Base-by-base conservation (phyloP, 2,888 invertebrate species). In the Lordiphosa andalusiaca region DNA sequence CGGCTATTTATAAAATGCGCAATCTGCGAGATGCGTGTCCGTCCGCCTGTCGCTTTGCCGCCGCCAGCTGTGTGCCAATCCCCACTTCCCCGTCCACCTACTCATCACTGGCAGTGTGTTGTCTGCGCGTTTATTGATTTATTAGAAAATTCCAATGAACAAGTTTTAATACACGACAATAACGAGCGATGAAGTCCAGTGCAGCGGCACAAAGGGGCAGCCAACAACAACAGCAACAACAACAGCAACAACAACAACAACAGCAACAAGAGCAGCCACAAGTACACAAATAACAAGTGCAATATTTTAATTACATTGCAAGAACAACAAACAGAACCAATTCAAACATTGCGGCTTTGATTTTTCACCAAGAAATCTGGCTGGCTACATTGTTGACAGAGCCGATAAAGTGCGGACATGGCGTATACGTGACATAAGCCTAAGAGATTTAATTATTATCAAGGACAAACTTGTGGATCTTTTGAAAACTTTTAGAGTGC, bases 141-240 rank as follows among this genome's bases (percentile, higher is more conserved):
- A 86, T 87, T 86, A 87, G 87, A 86, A 86, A 86, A 86, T 86
- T 87, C 86, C 84, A 74, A 77, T 78, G 84, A 86, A 86, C 86
- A 83, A 85, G 86, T 86, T 86, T 86, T 73, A 73, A 80, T 77
- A 84, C 84, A 70, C 65, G 66, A 66, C 65, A 37, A 58, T 66
- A 66, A 55, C 65, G 65, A 61, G 60, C 73, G 59, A 64, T 60
- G 71, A 53, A 61, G 56, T 49, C 59, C 49, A 55, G 16, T 16
- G 57, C 21, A 47, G 60, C 39, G 55, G 65, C 60, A 69, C 25
- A 25, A 25, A 25, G 25, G 25, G 25, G 25, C 25, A 25, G 6
- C 62, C 66, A 67, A 70, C 70, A 66, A 66, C 67, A 44, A 41
- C 42, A n/a, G n/a, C n/a, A n/a, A n/a, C n/a, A n/a, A n/a, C n/a